phyloP scores from a whole-genome alignment of 2,888 invertebrate genomes.

The Mimas tiliae region DNA sequence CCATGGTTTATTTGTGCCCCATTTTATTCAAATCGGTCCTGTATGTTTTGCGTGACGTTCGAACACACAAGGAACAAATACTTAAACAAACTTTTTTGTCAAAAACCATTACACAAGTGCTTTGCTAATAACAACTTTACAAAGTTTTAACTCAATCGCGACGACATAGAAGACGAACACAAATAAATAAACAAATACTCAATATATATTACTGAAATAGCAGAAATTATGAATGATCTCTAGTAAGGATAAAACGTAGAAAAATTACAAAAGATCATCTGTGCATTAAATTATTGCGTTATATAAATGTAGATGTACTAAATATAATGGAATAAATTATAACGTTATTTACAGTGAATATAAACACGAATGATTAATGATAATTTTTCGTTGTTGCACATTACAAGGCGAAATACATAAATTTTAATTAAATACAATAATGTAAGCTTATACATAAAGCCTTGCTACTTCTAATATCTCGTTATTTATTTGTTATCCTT shows the following conservation, averaged over 20 bases:
- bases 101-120: no score
- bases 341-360: slow-evolving; percentile 20
- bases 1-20: no score
- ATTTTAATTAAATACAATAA: slow-evolving; percentile 23
- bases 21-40: no score
- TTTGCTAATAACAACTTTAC: no score
- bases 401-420: slow-evolving; percentile 25
- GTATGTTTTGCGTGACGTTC: no score
- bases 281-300: slow-evolving; percentile 8
- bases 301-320: slow-evolving; percentile 13
- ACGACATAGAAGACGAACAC: no score
- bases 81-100: no score
- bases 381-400: slow-evolving; percentile 24
- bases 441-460: neutral
- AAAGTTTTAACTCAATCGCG: no score
- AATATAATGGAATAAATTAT: slow-evolving; percentile 16
- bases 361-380: slow-evolving; percentile 27
- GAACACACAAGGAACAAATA: no score
- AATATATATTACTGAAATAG: neutral
- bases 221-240: slow-evolving; percentile 1
- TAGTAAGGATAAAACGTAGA: neutral
- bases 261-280: slow-evolving; percentile 6
- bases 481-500: no score
- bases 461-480: neutral
- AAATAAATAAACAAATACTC: no score